Evolutionary conservation across 1,140 invertebrate species (phyloP).

Genomic region (Bombus pascuorum): DNA sequence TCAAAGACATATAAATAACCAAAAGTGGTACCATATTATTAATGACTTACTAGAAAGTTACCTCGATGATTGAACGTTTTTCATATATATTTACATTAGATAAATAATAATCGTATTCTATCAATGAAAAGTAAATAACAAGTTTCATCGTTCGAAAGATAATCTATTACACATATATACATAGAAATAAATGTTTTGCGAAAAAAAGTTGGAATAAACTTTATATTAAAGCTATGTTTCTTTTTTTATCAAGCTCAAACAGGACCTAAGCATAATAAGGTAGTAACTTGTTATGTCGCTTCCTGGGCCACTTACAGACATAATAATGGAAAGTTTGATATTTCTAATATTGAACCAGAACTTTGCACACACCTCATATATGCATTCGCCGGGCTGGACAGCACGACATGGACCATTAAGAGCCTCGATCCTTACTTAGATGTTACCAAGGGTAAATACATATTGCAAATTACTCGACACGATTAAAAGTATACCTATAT

Average conservation of each 20-base stretch:
- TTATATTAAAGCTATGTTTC: neutral
- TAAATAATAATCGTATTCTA: neutral
- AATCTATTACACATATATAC: neutral
- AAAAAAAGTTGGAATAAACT: neutral
- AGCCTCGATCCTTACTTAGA: slow-evolving; percentile 89
- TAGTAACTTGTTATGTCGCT: slow-evolving; percentile 91
- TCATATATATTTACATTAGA: neutral
- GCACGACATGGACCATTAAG: slow-evolving; percentile 85
- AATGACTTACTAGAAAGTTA: neutral
- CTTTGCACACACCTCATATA: slow-evolving; percentile 95
- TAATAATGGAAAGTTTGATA: slow-evolving; percentile 84
- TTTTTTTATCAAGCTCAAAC: slow-evolving; percentile 14
- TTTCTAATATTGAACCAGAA: slow-evolving; percentile 89
- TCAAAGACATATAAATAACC: neutral
- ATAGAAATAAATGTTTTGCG: neutral
- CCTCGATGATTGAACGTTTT: neutral
- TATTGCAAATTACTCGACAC: slow-evolving; percentile 13
- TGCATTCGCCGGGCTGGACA: slow-evolving; percentile 91
- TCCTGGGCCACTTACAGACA: slow-evolving; percentile 90
- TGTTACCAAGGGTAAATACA: slow-evolving; percentile 86
- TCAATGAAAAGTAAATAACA: neutral
- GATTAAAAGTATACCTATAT: neutral
- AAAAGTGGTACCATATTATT: neutral
- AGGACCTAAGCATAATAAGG: slow-evolving; percentile 80
- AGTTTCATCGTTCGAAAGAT: neutral